Evolutionary conservation across 2,888 invertebrate species (phyloP).

Genomic region (Melanostoma scalare): DNA sequence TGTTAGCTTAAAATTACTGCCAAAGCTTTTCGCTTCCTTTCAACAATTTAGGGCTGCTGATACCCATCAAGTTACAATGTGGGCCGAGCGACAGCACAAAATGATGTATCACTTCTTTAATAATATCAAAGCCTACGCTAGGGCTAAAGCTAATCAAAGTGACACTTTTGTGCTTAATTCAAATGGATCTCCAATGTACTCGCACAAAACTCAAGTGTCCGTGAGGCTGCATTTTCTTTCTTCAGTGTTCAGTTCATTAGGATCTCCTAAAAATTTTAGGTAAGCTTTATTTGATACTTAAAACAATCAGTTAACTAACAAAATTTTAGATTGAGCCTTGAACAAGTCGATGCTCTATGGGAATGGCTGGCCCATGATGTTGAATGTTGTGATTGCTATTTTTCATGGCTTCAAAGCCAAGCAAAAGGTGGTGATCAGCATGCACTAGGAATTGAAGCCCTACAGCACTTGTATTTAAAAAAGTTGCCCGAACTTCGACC

Average conservation of each 20-base stretch:
- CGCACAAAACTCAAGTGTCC: constrained; percentile 94
- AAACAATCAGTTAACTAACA: neutral
- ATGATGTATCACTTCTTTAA: constrained; percentile 97
- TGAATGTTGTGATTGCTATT: constrained; percentile 95
- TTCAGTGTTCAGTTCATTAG: constrained; percentile 94
- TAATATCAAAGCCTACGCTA: constrained; percentile 90
- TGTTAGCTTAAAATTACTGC: constrained; percentile 92
- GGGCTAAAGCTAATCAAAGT: constrained; percentile 79
- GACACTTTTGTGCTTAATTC: constrained; percentile 76
- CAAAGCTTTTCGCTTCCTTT: constrained; percentile 95
- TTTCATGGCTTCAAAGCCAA: constrained; percentile 96
- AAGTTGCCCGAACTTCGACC: constrained; percentile 94
- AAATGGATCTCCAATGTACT: constrained; percentile 83
- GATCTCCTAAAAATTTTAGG: constrained; percentile 94
- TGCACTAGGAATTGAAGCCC: constrained; percentile 92
- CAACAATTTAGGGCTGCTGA: constrained; percentile 94
- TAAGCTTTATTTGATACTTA: constrained; percentile 77
- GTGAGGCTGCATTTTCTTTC: constrained; percentile 95
- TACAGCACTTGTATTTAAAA: constrained; percentile 93
- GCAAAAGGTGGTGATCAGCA: constrained; percentile 96
- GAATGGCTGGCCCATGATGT: constrained; percentile 92
- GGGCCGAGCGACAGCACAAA: constrained; percentile 95
- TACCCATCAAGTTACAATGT: constrained; percentile 93
- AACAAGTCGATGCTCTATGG: constrained; percentile 96
- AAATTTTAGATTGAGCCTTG: constrained; percentile 87